Conservation (phyloP, 2,797 vertebrate genomes). For the Tenualosa thibaudeaui region DNA sequence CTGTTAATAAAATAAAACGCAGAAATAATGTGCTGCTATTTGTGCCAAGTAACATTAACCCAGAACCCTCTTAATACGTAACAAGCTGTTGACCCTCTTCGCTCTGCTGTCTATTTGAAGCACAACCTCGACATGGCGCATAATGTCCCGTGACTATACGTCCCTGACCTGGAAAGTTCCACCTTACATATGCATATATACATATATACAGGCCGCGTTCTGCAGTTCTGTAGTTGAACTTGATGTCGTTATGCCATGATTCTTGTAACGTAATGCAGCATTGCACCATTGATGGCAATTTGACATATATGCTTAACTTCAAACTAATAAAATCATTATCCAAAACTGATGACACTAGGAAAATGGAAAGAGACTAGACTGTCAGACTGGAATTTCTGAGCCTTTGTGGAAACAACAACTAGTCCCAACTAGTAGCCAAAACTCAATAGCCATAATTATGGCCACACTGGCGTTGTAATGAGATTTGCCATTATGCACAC, state of each 20-base stretch:
- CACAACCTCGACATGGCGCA: neutral
- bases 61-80: neutral
- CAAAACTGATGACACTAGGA: neutral
- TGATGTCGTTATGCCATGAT: neutral
- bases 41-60: neutral
- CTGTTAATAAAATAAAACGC: conserved; percentile 1
- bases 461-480: conserved; percentile 12
- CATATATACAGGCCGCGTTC: neutral
- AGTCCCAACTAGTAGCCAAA: neutral
- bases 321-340: neutral
- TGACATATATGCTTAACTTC: neutral
- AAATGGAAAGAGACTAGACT: conserved; percentile 18
- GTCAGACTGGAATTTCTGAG: conserved; percentile 23
- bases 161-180: neutral
- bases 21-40: neutral
- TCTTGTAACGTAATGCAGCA: neutral
- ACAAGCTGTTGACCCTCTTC: neutral
- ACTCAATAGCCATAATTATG: conserved; percentile 14
- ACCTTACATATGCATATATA: neutral
- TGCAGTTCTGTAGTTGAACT: neutral
- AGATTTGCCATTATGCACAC: conserved; percentile 13
- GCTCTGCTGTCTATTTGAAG: neutral
- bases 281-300: neutral
- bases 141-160: neutral
- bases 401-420: conserved; percentile 1